These are phyloP conservation scores for Lymantria dispar DNA, from an alignment of 2,888 invertebrate species.

Conservation along the genomic window DNA sequence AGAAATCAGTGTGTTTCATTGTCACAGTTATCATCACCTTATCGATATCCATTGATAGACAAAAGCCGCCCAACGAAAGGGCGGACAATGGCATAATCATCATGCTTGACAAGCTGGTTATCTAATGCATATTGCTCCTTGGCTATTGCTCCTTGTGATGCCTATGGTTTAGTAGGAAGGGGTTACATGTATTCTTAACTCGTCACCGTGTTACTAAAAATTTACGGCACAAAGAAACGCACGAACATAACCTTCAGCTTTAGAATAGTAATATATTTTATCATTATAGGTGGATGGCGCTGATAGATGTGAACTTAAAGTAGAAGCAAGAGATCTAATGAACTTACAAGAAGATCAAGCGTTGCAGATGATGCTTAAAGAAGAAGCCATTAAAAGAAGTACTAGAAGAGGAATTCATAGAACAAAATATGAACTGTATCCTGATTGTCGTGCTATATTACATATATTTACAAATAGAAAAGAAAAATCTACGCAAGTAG, in stretches of 20 bases:
- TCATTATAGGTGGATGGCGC: slow-evolving; percentile 68
- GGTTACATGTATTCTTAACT: no score
- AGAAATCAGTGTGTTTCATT: no score
- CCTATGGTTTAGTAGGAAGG: no score
- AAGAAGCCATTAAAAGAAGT: slow-evolving; percentile 54
- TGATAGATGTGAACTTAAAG: slow-evolving; percentile 66
- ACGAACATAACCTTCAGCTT: not conserved
- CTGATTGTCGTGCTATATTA: slow-evolving; percentile 68
- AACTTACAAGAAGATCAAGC: slow-evolving; percentile 56
- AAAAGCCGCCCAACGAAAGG: no score
- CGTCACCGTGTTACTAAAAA: no score
- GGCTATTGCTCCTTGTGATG: no score
- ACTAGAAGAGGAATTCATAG: slow-evolving; percentile 52
- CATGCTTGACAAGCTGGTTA: no score
- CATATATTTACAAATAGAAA: slow-evolving; percentile 60
- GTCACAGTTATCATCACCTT: no score
- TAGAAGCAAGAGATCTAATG: slow-evolving; percentile 56
- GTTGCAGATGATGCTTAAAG: slow-evolving; percentile 57
- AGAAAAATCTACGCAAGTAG: slow-evolving; percentile 23
- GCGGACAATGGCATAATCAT: no score
- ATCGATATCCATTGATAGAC: no score
- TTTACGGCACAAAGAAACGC: no score
- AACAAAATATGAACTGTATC: slow-evolving; percentile 65
- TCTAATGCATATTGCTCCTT: no score
- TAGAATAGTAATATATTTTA: not conserved